Base-by-base conservation (phyloP, 1,140 invertebrate genomes). In the Neodiprion pinetum region DNA sequence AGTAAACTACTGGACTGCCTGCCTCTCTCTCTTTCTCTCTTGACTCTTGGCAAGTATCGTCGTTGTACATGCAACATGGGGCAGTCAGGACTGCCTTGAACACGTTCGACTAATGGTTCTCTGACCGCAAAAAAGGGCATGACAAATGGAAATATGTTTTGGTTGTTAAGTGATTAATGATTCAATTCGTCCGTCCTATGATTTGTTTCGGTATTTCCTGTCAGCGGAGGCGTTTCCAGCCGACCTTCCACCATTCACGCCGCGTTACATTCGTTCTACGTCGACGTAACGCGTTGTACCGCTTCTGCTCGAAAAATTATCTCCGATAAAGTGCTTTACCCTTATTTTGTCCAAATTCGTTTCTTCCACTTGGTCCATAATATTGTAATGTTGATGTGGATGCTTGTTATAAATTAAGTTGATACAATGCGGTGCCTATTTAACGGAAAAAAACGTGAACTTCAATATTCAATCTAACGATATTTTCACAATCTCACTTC, bases 131-230 rank as follows among this genome's bases (percentile, higher is more conserved):
- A 61, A 61, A 61, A 72, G n/a, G 21, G 65, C 28, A 66, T 74
- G 75, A 76, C 68, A 74, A 76, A 78, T 78, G 74, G 66, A 75
- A 77, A 78, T 75, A 74, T 71, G 72, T 75, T 71, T 67, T 74
- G 67, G 67, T 73, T 75, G 73, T 68, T 67, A 74, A 72, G 76
- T 78, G 77, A 76, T 78, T 76, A 78, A 78, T 75, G 77, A 74
- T 72, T 69, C 49, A 48, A 23, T 74, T 69, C 48, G 65, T 72
- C 73, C 70, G 61, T 76, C 73, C 73, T 75, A 74, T 71, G 65
- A 70, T 71, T 75, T 50, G 70, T 74, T 72, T 76, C 72, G 74
- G 47, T 75, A 61, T 50, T 72, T 65, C 72, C 75, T 40, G 28
- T 40, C 28, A 40, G 28, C 28, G 28, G 28, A 40, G 28, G 28